Evolutionary conservation across 2,113 vertebrate genomes (phyloP).

Genomic region (Epinephelus fuscoguttatus): DNA sequence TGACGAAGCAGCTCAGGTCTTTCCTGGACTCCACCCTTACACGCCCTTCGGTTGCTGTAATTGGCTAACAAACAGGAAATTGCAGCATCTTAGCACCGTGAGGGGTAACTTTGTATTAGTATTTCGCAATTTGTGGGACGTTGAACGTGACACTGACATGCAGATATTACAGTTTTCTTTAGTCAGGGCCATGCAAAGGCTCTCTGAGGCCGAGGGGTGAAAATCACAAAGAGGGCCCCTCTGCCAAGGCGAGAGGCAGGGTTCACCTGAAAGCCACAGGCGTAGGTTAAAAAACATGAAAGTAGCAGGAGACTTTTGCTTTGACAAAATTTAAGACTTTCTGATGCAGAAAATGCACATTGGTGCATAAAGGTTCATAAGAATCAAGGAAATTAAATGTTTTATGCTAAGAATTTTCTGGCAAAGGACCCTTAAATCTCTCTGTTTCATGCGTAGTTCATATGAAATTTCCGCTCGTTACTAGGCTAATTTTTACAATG

Average conservation of each 20-base stretch:
- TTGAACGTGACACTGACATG: neutral
- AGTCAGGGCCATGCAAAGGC: neutral
- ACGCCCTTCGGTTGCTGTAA: conserved; percentile 82
- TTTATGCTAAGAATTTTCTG: too few species aligned
- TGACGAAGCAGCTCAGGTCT: conserved; percentile 89
- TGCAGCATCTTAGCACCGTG: too few species aligned
- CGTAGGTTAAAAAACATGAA: too few species aligned
- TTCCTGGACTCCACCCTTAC: conserved; percentile 82
- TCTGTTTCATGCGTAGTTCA: too few species aligned
- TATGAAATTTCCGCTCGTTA: too few species aligned
- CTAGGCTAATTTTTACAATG: too few species aligned
- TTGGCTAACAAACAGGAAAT: conserved; percentile 72
- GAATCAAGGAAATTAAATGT: too few species aligned
- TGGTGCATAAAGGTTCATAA: too few species aligned
- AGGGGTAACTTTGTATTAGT: neutral
- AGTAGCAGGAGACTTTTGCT: too few species aligned
- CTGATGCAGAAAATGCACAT: too few species aligned
- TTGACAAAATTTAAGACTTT: too few species aligned
- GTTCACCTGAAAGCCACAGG: neutral
- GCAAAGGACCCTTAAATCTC: too few species aligned
- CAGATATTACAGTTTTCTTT: neutral
- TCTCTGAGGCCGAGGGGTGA: neutral
- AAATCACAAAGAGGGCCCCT: neutral
- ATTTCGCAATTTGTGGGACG: neutral
- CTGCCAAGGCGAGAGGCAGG: neutral